Evolutionary conservation across 2,888 invertebrate genomes (phyloP).

Genomic region (Ethmia dodecea): DNA sequence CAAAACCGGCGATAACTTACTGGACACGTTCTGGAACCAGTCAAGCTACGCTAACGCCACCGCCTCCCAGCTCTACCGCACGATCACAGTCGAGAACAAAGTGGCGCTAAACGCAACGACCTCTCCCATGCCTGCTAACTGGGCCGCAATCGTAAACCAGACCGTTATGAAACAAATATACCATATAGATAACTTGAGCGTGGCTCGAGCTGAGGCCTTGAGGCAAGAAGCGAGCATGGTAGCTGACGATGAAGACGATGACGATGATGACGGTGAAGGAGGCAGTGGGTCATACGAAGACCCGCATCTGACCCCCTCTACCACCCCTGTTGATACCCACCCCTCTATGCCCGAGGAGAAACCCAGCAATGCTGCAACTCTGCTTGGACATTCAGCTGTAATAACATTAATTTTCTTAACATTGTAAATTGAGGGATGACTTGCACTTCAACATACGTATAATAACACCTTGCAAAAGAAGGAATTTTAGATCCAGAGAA

Average conservation of each 20-base stretch:
- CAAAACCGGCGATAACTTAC: conserved; percentile 28
- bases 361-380: conserved; percentile 36
- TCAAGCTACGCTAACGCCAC: conserved; percentile 40
- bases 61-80: conserved; percentile 34
- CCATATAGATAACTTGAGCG: not conserved
- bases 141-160: too few relatives aligned
- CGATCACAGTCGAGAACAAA: conserved; percentile 28
- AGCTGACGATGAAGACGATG: not conserved
- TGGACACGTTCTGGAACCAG: conserved; percentile 40
- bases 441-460: too few relatives aligned
- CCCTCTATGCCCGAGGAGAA: conserved; percentile 55
- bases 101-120: too few relatives aligned
- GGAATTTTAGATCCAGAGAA: too few relatives aligned
- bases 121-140: too few relatives aligned
- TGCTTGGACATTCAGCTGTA: conserved; percentile 13
- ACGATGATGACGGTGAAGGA: conserved; percentile 1
- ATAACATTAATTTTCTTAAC: too few relatives aligned
- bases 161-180: conserved; percentile 21
- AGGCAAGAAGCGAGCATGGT: too few relatives aligned
- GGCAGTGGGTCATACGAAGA: conserved; percentile 2
- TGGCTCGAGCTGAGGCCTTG: conserved; percentile 9
- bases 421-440: too few relatives aligned
- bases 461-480: too few relatives aligned
- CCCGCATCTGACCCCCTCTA: conserved; percentile 42
- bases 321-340: conserved; percentile 61